Conservation (phyloP, 2,888 invertebrate species). For the Creontiades dilutus region DNA sequence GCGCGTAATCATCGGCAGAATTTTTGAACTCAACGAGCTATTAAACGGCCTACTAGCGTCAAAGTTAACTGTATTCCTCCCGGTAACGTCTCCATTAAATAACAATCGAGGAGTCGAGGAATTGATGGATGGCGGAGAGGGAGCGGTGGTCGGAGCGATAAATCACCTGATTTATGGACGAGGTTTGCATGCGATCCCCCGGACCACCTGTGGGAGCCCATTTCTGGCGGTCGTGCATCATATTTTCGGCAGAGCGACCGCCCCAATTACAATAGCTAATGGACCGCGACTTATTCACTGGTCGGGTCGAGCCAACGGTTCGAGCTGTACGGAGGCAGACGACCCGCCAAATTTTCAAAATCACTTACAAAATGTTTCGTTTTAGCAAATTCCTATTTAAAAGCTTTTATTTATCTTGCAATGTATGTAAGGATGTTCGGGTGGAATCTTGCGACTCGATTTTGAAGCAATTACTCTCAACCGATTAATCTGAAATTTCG, state of each 20-base stretch:
- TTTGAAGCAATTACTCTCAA: no score
- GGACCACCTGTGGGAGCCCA: slow-evolving; percentile 34
- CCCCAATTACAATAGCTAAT: slow-evolving; percentile 56
- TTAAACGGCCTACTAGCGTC: no score
- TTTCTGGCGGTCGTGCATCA: background rate
- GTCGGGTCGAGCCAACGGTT: background rate
- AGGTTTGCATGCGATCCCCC: background rate
- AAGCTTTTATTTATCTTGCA: no score
- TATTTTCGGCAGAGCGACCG: slow-evolving; percentile 47
- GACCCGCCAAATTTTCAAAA: no score
- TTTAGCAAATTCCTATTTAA: no score
- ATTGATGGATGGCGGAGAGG: background rate
- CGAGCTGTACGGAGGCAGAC: no score
- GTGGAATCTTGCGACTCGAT: no score
- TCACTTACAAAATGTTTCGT: no score
- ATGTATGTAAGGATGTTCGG: no score
- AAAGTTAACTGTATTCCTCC: background rate
- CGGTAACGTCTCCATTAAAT: slow-evolving; percentile 6
- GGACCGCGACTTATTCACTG: slow-evolving; percentile 43
- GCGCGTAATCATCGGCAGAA: no score
- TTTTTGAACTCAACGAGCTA: no score
- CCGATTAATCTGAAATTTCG: no score
- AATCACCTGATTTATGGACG: background rate
- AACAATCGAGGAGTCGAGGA: background rate
- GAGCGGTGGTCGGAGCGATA: background rate